Evolutionary conservation across 2,113 vertebrate species (phyloP), one percentile per base, ranked within the genome.

Genomic region (Osmerus eperlanus): DNA sequence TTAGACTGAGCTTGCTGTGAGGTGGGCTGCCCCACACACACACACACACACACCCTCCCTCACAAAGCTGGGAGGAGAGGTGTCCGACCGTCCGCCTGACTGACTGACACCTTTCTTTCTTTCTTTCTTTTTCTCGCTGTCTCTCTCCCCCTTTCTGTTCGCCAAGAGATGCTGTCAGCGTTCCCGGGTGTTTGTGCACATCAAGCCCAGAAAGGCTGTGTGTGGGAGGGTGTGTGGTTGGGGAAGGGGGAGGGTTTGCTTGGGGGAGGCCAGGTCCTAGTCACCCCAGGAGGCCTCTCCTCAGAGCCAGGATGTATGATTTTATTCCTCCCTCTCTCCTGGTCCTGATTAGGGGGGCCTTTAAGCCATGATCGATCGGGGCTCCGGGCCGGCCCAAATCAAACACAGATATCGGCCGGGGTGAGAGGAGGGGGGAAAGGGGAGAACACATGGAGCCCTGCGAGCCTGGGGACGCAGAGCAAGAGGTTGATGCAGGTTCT

Each of bases 391-490:
- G 73, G 85, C 73, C 79, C 83, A 87, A 90, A 91, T 90, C 84
- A 89, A 89, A 90, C 86, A 78, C 87, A 88, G 90, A 86, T 82
- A 82, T 81, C 76, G 79, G 84, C 81, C 84, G 87, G 89, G 75
- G 11, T 77, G 79, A 86, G 71, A 80, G 78, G 68, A 83, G 63
- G 62, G 67, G 71, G 73, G 72, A 0, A 75, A 72, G 65, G 83
- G 85, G 78, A n/a, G 23, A 29, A 36, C 47, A 62, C 36, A 21
- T 41, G 47, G 15, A 65, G 23, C 21, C 21, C 19, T 28, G 18
- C 14, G 13, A 16, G 56, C 28, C 32, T n/a, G 29, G 18, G 14
- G 9, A 36, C 25, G 63, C 13, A 65, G 5, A 16, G 41, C 3
- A 23, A 23, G 23, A 23, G 23, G 23, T 23, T 23, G 23, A 23